Percentiles rank a stretch among this genome's conserved stretches.
phyloP scores from a whole-genome alignment of 2,113 vertebrate genomes.

The Columbina picui region DNA sequence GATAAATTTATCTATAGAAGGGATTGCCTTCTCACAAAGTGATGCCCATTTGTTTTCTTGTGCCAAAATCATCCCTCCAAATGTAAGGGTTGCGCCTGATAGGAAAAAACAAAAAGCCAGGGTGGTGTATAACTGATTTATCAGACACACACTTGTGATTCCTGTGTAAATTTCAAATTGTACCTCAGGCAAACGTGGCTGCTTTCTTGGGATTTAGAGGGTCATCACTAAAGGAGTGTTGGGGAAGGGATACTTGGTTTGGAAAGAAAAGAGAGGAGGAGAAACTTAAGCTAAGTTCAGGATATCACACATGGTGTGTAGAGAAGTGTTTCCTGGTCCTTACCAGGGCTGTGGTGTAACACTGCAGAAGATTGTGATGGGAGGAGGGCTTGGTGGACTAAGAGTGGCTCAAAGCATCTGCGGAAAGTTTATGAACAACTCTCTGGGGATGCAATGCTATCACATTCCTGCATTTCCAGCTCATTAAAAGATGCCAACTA shows the following conservation, averaged over 20 bases:
- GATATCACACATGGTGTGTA: not conserved
- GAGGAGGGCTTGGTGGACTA: not conserved
- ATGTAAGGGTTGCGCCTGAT: not conserved
- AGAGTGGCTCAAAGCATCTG: not conserved
- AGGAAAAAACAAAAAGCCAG: not conserved
- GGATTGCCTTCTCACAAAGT: not conserved
- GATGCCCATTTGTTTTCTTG: not conserved
- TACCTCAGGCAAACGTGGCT: not conserved
- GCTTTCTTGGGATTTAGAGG: not conserved
- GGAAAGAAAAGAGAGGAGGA: not conserved
- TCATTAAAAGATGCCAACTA: not conserved
- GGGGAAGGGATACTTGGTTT: not conserved
- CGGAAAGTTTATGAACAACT: not conserved
- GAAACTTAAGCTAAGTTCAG: not conserved
- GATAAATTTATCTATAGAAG: not conserved
- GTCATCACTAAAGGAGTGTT: not conserved
- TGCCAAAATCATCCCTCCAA: not conserved
- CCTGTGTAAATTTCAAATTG: not conserved
- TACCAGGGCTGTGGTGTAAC: fast-evolving
- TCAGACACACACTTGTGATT: not conserved
- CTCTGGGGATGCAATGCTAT: not conserved
- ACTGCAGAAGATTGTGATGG: not conserved
- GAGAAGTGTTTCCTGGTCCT: not conserved
- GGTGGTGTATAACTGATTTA: not conserved
- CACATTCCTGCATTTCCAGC: not conserved